Percentiles rank a stretch among this genome's conserved stretches.
Evolutionary conservation across 2,797 vertebrate species (phyloP).

Genomic region (Sebastes minor): DNA sequence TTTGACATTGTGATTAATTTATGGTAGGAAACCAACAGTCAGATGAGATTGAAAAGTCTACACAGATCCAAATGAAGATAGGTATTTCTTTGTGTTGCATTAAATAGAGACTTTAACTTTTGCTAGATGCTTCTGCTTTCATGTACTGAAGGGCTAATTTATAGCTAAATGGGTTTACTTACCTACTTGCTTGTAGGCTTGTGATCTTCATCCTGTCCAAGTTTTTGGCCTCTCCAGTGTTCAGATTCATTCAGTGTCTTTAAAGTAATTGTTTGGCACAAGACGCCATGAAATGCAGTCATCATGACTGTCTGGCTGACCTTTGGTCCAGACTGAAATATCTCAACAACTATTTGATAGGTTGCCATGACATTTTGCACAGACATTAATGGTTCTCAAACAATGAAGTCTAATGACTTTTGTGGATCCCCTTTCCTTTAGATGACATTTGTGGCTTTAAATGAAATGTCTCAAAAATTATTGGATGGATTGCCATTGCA

Average conservation of each 20-base stretch:
- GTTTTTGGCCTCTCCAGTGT: neutral
- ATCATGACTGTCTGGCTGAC: neutral
- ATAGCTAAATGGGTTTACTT: neutral
- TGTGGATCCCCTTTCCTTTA: neutral
- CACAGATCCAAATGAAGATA: neutral
- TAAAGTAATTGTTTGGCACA: neutral
- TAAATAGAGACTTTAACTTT: neutral
- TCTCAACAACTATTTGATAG: neutral
- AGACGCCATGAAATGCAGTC: neutral
- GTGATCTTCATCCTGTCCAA: neutral
- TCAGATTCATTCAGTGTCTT: neutral
- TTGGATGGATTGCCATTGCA: neutral
- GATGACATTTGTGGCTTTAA: neutral
- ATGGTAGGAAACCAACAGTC: neutral
- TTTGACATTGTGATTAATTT: neutral
- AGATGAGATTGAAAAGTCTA: neutral
- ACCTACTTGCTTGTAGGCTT: neutral
- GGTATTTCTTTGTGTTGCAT: neutral
- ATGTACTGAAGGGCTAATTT: neutral
- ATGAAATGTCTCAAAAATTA: neutral
- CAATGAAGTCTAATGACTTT: neutral
- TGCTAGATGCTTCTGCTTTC: neutral
- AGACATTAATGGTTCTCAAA: neutral
- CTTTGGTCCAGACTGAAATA: neutral
- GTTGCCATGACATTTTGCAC: neutral